Percentiles rank a stretch among this genome's conserved stretches.
These are phyloP conservation scores for Rotaria sp. DNA, from an alignment of 2,888 invertebrate genomes.

Conservation along the genomic window DNA sequence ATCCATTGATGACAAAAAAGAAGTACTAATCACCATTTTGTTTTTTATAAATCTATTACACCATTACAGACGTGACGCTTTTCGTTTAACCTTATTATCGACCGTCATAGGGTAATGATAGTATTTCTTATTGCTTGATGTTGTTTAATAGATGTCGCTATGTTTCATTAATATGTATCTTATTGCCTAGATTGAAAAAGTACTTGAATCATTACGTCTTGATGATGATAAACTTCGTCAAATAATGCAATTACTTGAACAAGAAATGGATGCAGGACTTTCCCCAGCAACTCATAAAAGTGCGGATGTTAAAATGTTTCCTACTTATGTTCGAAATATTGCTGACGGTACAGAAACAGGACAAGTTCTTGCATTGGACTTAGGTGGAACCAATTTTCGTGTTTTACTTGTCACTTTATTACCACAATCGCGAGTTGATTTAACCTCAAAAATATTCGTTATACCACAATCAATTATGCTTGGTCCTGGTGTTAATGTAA, in stretches of 20 bases:
- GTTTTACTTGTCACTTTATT: constrained; percentile 42
- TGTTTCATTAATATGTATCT: no score
- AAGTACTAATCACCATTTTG: no score
- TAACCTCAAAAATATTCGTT: constrained; percentile 39
- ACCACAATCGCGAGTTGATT: constrained; percentile 29
- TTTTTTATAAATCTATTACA: no score
- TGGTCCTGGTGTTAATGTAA: constrained; percentile 43
- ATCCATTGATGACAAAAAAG: no score
- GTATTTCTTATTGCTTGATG: no score
- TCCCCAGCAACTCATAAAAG: constrained; percentile 68
- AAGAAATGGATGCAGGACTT: constrained; percentile 64
- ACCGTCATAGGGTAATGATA: no score
- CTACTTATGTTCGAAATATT: constrained; percentile 39
- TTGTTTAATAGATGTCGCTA: no score
- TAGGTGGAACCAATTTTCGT: constrained; percentile 44
- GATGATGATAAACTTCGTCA: constrained; percentile 34
- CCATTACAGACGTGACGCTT: no score
- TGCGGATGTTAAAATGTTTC: constrained; percentile 62
- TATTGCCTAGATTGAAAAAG: constrained; percentile 39
- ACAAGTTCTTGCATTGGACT: constrained; percentile 43
- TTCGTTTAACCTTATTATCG: no score
- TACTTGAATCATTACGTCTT: constrained; percentile 35
- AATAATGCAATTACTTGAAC: constrained; percentile 35
- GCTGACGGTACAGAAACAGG: constrained; percentile 41
- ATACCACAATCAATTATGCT: constrained; percentile 40